These are phyloP conservation scores for Solenopsis fugax DNA, from an alignment of 1,140 invertebrate genomes.

Conservation along the genomic window DNA sequence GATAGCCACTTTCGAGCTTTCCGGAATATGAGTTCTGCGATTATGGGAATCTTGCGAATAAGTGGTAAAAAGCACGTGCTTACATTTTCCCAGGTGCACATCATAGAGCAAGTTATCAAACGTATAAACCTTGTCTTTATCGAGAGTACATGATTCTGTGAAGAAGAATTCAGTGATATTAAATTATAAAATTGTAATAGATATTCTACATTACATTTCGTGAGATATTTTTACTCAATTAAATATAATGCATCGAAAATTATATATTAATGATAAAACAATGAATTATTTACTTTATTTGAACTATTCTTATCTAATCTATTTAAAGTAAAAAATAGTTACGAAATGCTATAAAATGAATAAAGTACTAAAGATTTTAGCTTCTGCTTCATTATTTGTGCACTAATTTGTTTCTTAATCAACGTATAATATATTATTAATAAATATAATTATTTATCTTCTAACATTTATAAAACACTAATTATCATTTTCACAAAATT, in stretches of 20 bases:
- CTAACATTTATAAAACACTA: neutral
- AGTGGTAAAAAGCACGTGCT: conserved; percentile 88
- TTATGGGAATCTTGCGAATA: conserved; percentile 79
- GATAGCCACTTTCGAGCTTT: conserved; percentile 78
- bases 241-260: neutral
- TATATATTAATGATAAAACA: neutral
- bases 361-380: neutral
- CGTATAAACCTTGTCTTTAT: conserved; percentile 87
- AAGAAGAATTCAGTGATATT: conserved; percentile 1
- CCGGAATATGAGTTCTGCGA: conserved; percentile 77
- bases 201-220: neutral
- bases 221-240: neutral
- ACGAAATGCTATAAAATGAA: neutral
- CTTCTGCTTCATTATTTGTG: neutral
- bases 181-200: neutral
- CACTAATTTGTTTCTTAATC: neutral
- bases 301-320: no score
- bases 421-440: neutral
- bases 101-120: conserved; percentile 87
- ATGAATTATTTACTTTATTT: neutral
- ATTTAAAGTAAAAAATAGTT: neutral
- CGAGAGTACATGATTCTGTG: conserved; percentile 88
- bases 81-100: conserved; percentile 86
- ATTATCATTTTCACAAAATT: conserved; percentile 1
- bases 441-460: neutral